Base-by-base conservation (phyloP, 2,888 invertebrate species). In the Aphodius granarius region DNA sequence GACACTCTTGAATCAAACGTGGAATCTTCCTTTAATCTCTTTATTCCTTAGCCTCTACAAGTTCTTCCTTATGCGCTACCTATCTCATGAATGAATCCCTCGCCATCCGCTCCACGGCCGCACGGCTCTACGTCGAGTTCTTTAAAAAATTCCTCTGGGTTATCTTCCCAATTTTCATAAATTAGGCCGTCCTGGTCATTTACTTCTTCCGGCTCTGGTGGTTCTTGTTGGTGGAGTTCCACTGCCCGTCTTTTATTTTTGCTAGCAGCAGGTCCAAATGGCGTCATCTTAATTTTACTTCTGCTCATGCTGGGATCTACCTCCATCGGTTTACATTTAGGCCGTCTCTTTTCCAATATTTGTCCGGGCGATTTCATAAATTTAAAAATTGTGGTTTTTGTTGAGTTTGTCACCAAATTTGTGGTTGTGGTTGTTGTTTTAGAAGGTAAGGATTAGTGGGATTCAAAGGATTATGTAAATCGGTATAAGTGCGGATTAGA, bases 381-480 rank as follows among this genome's bases (percentile, higher is more conserved):
- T 64, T 64, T 73, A 66, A 73, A 73, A 5, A 73, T 20, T 19
- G 17, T 21, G 63, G 73, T 73, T 9, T 62, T 23, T 5, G 15
- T 22, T 18, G 23, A 15, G n/a, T n/a, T n/a, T 19, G n/a, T 66
- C 13, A 18, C 20, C n/a, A n/a, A n/a, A n/a, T 66, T 66, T 23
- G 23, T n/a, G n/a, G n/a, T n/a, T n/a, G 9, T 5, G 9, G 9
- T 66, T 20, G 18, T 18, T 66, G 23, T 9, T 23, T 23, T 4
- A 5, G n/a, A n/a, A n/a, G n/a, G n/a, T n/a, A n/a, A n/a, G n/a
- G n/a, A n/a, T n/a, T n/a, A n/a, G n/a, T n/a, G n/a, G n/a, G n/a
- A n/a, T n/a, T n/a, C n/a, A n/a, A n/a, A n/a, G n/a, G n/a, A n/a
- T n/a, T n/a, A n/a, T n/a, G n/a, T n/a, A n/a, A n/a, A n/a, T n/a